Conservation (phyloP, 1,140 invertebrate genomes). For the Anadara kagoshimensis region DNA sequence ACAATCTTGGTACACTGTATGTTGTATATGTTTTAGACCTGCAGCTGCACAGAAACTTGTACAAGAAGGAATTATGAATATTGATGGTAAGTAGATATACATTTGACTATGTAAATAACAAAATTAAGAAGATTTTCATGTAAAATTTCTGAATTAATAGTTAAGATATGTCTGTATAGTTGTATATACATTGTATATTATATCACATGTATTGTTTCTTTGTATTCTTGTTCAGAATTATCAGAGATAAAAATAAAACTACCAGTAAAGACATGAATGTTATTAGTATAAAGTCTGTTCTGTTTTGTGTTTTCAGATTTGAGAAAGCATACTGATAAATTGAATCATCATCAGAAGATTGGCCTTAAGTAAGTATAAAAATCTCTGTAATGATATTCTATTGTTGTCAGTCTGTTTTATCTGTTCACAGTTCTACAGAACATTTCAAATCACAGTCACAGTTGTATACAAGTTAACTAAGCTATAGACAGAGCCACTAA, state of each 20-base stretch:
- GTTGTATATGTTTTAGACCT: constrained; percentile 76
- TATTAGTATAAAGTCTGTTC: too few relatives aligned
- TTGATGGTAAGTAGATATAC: constrained; percentile 75
- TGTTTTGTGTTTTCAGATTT: constrained; percentile 75
- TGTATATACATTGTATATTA: neutral
- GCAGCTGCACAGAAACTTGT: constrained; percentile 85
- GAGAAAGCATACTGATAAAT: constrained; percentile 77
- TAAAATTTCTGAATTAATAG: constrained; percentile 2
- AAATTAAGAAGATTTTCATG: neutral
- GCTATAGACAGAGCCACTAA: too few relatives aligned
- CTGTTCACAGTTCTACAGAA: too few relatives aligned
- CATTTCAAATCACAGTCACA: too few relatives aligned
- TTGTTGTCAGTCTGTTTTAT: too few relatives aligned
- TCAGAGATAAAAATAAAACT: too few relatives aligned
- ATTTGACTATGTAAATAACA: neutral
- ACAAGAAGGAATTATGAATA: constrained; percentile 79
- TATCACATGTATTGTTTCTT: too few relatives aligned
- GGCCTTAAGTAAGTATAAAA: constrained; percentile 81
- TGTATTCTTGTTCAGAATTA: too few relatives aligned
- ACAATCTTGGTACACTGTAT: constrained; percentile 77
- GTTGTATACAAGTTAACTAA: too few relatives aligned
- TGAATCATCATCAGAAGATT: constrained; percentile 85
- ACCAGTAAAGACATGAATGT: too few relatives aligned
- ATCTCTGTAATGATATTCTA: too few relatives aligned
- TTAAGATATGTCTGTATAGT: too few relatives aligned